phyloP scores from a whole-genome alignment of 2,888 invertebrate species.

The Euplagia quadripunctaria region DNA sequence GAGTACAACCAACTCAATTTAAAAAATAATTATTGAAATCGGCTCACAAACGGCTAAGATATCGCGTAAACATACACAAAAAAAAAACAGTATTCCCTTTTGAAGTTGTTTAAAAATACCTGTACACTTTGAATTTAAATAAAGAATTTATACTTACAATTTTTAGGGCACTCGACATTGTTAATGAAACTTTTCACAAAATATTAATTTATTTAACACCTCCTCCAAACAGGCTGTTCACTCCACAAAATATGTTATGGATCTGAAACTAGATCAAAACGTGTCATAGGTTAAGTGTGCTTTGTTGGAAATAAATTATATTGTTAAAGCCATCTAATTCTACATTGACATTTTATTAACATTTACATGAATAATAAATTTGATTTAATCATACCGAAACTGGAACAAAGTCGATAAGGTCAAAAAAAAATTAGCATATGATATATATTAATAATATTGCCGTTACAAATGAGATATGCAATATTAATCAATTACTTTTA shows the following conservation, averaged over 20 bases:
- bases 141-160: slow-evolving; percentile 64
- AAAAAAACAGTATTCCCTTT: too few species aligned
- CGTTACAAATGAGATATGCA: slow-evolving; percentile 53
- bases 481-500: slow-evolving; percentile 62
- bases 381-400: slow-evolving; percentile 77
- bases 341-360: slow-evolving; percentile 81
- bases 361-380: slow-evolving; percentile 82
- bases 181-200: slow-evolving; percentile 42
- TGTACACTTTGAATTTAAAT: slow-evolving; percentile 10
- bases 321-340: slow-evolving; percentile 71
- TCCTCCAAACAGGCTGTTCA: slow-evolving; percentile 62
- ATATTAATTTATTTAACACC: slow-evolving; percentile 45
- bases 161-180: slow-evolving; percentile 60
- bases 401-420: slow-evolving; percentile 82
- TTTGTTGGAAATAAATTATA: slow-evolving; percentile 69
- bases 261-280: slow-evolving; percentile 81
- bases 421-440: slow-evolving; percentile 75
- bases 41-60: too few species aligned
- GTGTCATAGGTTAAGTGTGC: slow-evolving; percentile 67
- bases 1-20: too few species aligned
- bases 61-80: neutral
- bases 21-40: too few species aligned
- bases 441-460: slow-evolving; percentile 68
- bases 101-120: too few species aligned
- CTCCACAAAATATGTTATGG: slow-evolving; percentile 71